Conservation (phyloP, 2,113 vertebrate genomes). For the Butorides virescens region DNA sequence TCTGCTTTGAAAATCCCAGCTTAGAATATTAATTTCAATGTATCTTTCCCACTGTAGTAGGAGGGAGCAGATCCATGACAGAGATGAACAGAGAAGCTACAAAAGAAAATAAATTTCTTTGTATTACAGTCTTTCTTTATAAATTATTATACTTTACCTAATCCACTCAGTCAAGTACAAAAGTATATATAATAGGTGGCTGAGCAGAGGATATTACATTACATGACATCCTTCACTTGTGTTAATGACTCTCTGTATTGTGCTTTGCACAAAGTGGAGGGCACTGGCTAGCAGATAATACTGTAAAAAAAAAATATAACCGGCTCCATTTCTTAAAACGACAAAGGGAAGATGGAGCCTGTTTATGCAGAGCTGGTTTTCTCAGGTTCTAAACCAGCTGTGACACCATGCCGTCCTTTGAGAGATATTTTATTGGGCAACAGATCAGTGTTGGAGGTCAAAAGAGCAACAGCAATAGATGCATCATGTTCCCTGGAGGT, state of each 20-base stretch:
- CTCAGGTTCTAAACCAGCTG: slow-evolving; percentile 21
- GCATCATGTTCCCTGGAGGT: background rate
- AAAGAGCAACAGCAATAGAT: slow-evolving; percentile 31
- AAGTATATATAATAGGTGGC: background rate
- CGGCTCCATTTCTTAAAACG: background rate
- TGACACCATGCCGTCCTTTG: background rate
- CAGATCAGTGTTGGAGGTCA: background rate
- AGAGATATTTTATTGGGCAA: slow-evolving; percentile 34
- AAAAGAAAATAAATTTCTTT: background rate
- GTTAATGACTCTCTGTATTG: background rate
- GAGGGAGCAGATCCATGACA: background rate
- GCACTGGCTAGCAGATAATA: background rate
- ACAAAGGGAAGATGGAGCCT: background rate
- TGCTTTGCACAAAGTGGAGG: background rate
- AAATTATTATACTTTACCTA: background rate
- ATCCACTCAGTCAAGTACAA: background rate
- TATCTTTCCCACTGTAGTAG: background rate
- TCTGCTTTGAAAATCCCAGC: slow-evolving; percentile 31
- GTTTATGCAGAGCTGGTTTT: background rate
- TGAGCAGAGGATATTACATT: background rate
- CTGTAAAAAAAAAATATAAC: background rate
- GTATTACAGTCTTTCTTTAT: background rate
- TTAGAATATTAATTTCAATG: slow-evolving; percentile 30
- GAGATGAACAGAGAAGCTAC: background rate
- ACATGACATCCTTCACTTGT: background rate